A percentile compares a stretch with the other conserved stretches of the same genome.
Conservation (phyloP, 2,113 vertebrate species). For the Passer montanus region DNA sequence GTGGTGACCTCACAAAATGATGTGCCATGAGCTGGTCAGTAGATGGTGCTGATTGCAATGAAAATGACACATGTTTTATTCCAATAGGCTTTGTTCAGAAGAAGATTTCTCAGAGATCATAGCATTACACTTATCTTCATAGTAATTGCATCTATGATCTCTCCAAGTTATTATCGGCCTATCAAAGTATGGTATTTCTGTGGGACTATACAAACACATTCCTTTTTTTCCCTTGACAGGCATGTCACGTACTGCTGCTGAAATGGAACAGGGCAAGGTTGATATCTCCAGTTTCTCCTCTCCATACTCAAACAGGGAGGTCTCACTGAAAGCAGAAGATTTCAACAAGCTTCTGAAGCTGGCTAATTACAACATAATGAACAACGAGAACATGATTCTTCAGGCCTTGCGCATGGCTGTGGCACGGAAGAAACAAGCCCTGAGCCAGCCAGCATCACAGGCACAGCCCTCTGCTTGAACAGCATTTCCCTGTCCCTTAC, state of each 20-base stretch:
- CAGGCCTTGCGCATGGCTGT: slow-evolving; percentile 59
- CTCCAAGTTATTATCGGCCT: not conserved
- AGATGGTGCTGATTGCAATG: not conserved
- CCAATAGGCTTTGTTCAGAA: not conserved
- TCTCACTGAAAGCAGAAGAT: slow-evolving; percentile 77
- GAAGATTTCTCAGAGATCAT: not conserved
- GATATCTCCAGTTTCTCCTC: slow-evolving; percentile 74
- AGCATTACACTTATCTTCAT: not conserved
- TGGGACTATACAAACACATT: not conserved
- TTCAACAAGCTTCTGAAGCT: slow-evolving; percentile 78
- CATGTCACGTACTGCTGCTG: slow-evolving; percentile 60
- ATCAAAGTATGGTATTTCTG: not conserved
- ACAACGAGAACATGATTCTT: slow-evolving; percentile 74
- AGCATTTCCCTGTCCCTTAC: not conserved
- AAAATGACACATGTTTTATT: not conserved
- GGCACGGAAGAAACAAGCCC: slow-evolving; percentile 47
- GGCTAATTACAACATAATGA: slow-evolving; percentile 78
- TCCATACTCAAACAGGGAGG: slow-evolving; percentile 75
- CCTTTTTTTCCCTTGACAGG: slow-evolving; percentile 40
- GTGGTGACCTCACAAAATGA: not conserved
- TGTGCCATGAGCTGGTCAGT: not conserved
- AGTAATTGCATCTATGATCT: not conserved
- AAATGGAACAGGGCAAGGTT: slow-evolving; percentile 75
- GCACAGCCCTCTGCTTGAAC: slow-evolving; percentile 13
- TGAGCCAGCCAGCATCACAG: not conserved